Evolutionary conservation across 2,113 vertebrate species (phyloP), one percentile per base, ranked within the genome.

Genomic region (Neogale vison): DNA sequence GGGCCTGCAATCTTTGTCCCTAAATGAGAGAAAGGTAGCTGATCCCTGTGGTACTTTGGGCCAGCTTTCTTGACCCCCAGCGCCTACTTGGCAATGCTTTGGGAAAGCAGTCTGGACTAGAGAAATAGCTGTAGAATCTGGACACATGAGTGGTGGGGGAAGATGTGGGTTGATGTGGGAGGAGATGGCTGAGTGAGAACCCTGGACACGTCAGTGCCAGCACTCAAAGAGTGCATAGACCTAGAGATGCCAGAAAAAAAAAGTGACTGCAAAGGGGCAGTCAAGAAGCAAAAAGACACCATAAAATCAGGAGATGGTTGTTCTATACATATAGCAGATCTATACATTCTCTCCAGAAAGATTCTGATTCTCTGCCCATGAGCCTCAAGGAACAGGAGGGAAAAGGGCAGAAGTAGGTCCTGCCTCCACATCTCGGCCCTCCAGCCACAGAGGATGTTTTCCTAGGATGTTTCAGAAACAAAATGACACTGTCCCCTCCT

Each of bases 91-190:
- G 9, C 17, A 45, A n/a, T 45, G 31, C 63, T 61, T 65, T n/a
- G 26, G 36, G 34, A n/a, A 57, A 81, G 39, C 11, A 23, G 29
- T 55, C 15, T 47, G 21, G 24, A 63, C 63, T 50, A 14, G 29
- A 91, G 67, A 74, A 15, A 67, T 4, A 24, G 45, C 57, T 26
- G 31, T 15, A 26, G 23, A 88, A 50, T 36, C 74, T 12, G 18
- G 34, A 10, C 74, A 69, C 3, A 36, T 24, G 39, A 23, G 31
- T 11, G 34, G 18, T 17, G 34, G 50, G 24, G 31, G 26, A 77
- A 57, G 23, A 18, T 0, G 1, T 52, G 29, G 67, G 29, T 29
- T 36, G 45, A n/a, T 4, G 0, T 2, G 34, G 23, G 1, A 82
- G 21, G 50, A 59, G 50, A 84, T 0, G 14, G 17, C 45, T 34